Evolutionary conservation across 2,797 vertebrate genomes (phyloP), one percentile per base, ranked within the genome.

Genomic region (Catamblyrhynchus diadema): DNA sequence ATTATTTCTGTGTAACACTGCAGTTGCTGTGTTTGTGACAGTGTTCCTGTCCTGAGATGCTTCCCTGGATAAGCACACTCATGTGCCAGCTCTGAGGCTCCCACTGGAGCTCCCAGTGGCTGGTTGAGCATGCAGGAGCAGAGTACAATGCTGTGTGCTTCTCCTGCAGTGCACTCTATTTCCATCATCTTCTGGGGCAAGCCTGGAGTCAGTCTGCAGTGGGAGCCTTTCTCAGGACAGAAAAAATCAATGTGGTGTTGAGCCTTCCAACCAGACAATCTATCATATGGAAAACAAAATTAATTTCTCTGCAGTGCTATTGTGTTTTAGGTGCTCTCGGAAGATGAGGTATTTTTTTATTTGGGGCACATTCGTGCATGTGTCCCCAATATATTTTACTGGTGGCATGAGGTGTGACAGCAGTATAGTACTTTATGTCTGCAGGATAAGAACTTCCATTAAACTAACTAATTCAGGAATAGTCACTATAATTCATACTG

Each of bases 401-500:
- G 67, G 62, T 71, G 66, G 59, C 90, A 53, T 85, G 75, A 92
- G 70, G 57, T 96, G 66, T 96, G 95, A 95, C 95, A 86, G 62
- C 71, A 66, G 77, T 90, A 74, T 77, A 91, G 61, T 72, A 59
- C 91, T 95, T 93, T 60, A 92, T 93, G 72, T 96, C 94, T 96
- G 94, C 59, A 88, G 96, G 83, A 94, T 88, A 96, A 94, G 88
- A 96, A 90, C 80, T 84, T 92, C 78, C 61, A 90, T 94, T 94
- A 95, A 95, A 93, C 88, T 91, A 93, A 78, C 56, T 94, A 92
- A 94, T 95, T 97, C 93, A 85, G 59, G 62, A 94, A 39, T 22
- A 91, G 80, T 81, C 48, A 51, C 89, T 83, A 64, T 96, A 93
- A 93, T 90, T 93, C 88, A 93, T 93, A 81, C 37, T 78, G 59